phyloP scores from a whole-genome alignment of 1,140 invertebrate species.

The Battus philenor region DNA sequence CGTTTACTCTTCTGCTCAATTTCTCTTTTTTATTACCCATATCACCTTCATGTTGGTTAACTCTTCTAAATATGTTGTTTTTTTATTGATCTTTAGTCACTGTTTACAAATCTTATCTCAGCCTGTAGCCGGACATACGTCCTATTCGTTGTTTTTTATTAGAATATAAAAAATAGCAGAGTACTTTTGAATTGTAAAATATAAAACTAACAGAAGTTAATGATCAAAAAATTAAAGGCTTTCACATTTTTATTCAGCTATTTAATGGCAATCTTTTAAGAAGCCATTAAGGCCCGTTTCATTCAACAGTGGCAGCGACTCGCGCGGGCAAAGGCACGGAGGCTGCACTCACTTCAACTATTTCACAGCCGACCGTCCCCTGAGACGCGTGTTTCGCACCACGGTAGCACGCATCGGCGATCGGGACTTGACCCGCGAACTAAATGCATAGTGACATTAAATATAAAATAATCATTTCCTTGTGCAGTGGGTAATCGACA shows the following conservation, averaged over 20 bases:
- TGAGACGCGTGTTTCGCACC: constrained; percentile 33
- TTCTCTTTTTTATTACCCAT: too few species aligned
- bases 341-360: constrained; percentile 39
- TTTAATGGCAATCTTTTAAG: constrained; percentile 28
- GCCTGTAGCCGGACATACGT: too few species aligned
- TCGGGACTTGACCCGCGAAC: constrained; percentile 18
- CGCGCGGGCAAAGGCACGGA: constrained; percentile 42
- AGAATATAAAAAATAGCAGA: too few species aligned
- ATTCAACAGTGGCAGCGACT: constrained; percentile 17
- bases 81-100: too few species aligned
- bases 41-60: too few species aligned
- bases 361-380: constrained; percentile 34
- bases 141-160: too few species aligned
- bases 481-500: constrained; percentile 3
- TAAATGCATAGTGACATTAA: background rate
- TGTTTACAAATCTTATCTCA: too few species aligned
- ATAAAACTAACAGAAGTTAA: too few species aligned
- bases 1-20: too few species aligned
- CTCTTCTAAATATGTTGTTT: too few species aligned
- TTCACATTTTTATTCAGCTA: constrained; percentile 4
- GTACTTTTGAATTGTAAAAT: too few species aligned
- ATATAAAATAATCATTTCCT: background rate
- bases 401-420: background rate
- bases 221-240: constrained; percentile 2
- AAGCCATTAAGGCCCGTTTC: constrained; percentile 37